These are phyloP conservation scores for Coilia nasus DNA, from an alignment of 2,797 vertebrate species.

Conservation along the genomic window DNA sequence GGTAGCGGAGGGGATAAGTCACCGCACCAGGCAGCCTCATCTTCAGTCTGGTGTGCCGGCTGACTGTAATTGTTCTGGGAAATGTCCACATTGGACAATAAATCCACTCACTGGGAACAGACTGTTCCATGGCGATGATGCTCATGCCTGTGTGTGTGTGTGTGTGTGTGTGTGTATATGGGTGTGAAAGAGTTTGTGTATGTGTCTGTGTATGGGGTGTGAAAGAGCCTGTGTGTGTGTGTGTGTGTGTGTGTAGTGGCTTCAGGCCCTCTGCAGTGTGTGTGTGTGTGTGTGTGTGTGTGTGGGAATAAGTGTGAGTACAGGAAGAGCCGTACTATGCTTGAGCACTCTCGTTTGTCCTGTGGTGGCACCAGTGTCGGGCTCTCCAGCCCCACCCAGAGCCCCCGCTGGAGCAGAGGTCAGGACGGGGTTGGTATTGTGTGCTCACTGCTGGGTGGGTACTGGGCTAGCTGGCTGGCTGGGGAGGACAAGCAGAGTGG, in stretches of 20 bases:
- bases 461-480: too few relatives aligned
- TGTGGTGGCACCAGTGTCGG: slow-evolving; percentile 37
- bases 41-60: slow-evolving; percentile 70
- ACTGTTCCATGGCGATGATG: slow-evolving; percentile 66
- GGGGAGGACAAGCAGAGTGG: not conserved
- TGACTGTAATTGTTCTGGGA: slow-evolving; percentile 76
- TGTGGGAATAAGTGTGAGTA: not conserved
- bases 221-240: slow-evolving; percentile 8
- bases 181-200: too few relatives aligned
- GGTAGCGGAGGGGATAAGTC: slow-evolving; percentile 58
- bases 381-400: not conserved
- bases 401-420: not conserved
- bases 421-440: not conserved
- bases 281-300: slow-evolving; percentile 32
- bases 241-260: slow-evolving; percentile 26
- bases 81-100: slow-evolving; percentile 72
- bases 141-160: slow-evolving; percentile 19
- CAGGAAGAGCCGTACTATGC: slow-evolving; percentile 45
- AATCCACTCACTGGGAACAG: slow-evolving; percentile 75
- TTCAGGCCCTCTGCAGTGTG: too few relatives aligned
- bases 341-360: slow-evolving; percentile 48
- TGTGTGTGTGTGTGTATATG: slow-evolving; percentile 36
- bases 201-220: too few relatives aligned
- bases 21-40: slow-evolving; percentile 45
- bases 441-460: not conserved